Conservation (phyloP, 2,888 invertebrate genomes). For the Lycia hirtaria region DNA sequence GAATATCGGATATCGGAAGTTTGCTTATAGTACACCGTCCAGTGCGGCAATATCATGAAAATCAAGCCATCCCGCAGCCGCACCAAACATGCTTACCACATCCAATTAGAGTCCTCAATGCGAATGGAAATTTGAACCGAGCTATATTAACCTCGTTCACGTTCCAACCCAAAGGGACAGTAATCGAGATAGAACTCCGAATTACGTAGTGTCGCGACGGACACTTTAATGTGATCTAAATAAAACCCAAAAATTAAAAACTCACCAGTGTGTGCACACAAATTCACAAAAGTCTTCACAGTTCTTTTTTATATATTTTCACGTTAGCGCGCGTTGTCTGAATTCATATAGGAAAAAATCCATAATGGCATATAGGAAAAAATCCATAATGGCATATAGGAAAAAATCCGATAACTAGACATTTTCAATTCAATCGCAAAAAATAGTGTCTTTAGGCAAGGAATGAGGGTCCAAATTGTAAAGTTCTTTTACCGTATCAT, state of each 20-base stretch:
- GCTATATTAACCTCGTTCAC: slow-evolving; percentile 58
- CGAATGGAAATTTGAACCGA: slow-evolving; percentile 53
- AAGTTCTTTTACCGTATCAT: no score
- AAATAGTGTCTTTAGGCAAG: no score
- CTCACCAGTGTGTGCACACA: neutral
- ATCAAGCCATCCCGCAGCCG: slow-evolving; percentile 51
- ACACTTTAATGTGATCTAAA: neutral
- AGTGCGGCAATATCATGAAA: slow-evolving; percentile 51
- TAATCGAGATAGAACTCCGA: neutral
- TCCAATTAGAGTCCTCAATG: slow-evolving; percentile 57
- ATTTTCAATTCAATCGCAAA: no score
- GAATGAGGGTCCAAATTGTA: no score
- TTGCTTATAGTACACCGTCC: neutral
- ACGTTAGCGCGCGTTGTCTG: no score
- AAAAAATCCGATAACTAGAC: no score
- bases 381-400: no score
- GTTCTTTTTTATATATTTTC: no score
- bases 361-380: no score
- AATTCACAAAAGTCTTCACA: no score
- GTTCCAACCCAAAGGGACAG: slow-evolving; percentile 39
- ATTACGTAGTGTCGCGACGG: neutral
- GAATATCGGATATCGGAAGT: neutral
- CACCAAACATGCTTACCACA: slow-evolving; percentile 36
- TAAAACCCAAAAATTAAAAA: neutral
- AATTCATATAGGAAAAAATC: no score